Percentiles rank a stretch among this genome's conserved stretches.
phyloP scores from a whole-genome alignment of 2,888 invertebrate genomes.

The Caenorhabditis doughertyi region DNA sequence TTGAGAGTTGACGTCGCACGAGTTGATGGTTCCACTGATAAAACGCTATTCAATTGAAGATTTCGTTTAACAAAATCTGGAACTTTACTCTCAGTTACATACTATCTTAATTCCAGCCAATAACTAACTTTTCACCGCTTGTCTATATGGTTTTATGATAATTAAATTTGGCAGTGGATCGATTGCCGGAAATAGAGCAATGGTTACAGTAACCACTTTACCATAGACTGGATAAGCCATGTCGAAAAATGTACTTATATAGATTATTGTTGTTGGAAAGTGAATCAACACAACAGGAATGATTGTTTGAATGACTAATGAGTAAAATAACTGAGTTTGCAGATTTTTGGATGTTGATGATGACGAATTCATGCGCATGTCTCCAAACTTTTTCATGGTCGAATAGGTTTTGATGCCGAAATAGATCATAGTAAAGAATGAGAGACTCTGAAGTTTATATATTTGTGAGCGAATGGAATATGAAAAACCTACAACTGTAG shows the following conservation, averaged over 20 bases:
- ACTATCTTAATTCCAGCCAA: neutral
- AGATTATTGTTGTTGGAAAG: neutral
- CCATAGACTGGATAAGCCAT: neutral
- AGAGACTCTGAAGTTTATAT: neutral
- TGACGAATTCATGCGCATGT: too few relatives aligned
- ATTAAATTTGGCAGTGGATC: conserved; percentile 38
- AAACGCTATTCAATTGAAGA: neutral
- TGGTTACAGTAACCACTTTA: conserved; percentile 9
- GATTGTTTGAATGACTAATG: conserved; percentile 10
- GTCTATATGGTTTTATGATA: conserved; percentile 26
- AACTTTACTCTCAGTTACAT: neutral
- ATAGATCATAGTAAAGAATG: conserved; percentile 12
- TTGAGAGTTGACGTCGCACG: too few relatives aligned
- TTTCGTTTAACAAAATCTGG: neutral
- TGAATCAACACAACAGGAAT: conserved; percentile 21
- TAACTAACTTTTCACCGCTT: conserved; percentile 2
- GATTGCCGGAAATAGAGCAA: conserved; percentile 26
- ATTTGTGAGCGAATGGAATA: neutral
- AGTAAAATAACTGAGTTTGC: conserved; percentile 16
- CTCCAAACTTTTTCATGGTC: neutral
- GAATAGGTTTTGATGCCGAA: conserved; percentile 2
- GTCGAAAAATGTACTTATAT: neutral
- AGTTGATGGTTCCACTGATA: neutral
- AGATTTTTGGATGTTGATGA: neutral
- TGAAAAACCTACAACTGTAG: neutral